Base-by-base conservation (phyloP, 1,140 invertebrate species). In the Brachionus plicatilis region DNA sequence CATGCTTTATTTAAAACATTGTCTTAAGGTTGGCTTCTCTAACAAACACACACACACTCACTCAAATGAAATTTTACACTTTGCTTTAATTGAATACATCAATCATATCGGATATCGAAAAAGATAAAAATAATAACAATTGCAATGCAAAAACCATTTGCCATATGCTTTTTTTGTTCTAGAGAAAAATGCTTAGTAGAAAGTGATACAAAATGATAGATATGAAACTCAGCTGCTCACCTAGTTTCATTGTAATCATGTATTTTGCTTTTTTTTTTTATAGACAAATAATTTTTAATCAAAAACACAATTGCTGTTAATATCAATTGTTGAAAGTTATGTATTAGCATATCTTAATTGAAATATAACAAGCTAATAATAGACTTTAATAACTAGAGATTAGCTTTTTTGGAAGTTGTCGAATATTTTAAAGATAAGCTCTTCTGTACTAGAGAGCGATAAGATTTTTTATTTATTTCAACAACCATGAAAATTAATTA, bases 11-110 rank as follows among this genome's bases (percentile, higher is more conserved):
- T n/a, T 17, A 68, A 68, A 68, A 68, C 53, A 60, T 60, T 53
- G 27, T 24, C 60, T 53, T n/a, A n/a, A 14, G 17, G 17, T 53
- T 53, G 47, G 47, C 47, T 53, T 14, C 17, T 7, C 45, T 47
- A 11, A 24, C 53, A 56, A 17, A 56, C 53, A 56, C 53, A 56
- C n/a, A 56, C 53, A 56, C 53, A 20, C 53, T 27, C 17, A 60
- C 53, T 68, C 66, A 68, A 68, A 68, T 68, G 66, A 68, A 68
- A 68, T 68, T 66, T 68, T 68, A 29, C 66, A 68, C 66, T 68
- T 68, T 68, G 66, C 66, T 68, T 33, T 68, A 68, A 68, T 68
- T 68, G 66, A 68, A 68, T 68, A 68, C 66, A 68, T 68, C 66
- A 68, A 68, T 68, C 66, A 68, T 33, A 68, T 60, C 53, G 53